Evolutionary conservation across 2,888 invertebrate genomes (phyloP).

Genomic region (Caradrina clavipalpis): DNA sequence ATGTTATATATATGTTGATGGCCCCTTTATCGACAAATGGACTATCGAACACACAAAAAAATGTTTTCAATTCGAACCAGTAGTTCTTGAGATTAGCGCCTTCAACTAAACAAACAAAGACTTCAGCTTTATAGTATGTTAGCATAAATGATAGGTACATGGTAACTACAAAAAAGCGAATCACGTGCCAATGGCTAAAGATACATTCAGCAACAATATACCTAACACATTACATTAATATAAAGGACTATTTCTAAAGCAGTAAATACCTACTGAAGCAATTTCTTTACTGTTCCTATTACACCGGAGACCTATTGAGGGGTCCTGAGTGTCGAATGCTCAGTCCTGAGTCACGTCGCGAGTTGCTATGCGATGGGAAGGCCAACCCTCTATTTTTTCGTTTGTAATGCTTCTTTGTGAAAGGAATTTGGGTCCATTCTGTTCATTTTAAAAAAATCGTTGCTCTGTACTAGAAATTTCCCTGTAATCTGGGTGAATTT

Average conservation of each 20-base stretch:
- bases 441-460: too few relatives aligned
- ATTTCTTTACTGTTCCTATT: not conserved
- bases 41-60: too few relatives aligned
- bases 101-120: too few relatives aligned
- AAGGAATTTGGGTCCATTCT: not conserved
- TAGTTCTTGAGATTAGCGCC: too few relatives aligned
- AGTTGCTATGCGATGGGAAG: constrained; percentile 26
- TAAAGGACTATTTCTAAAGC: constrained; percentile 6
- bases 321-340: constrained; percentile 16
- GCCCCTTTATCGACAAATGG: too few relatives aligned
- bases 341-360: constrained; percentile 57
- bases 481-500: too few relatives aligned
- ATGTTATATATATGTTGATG: too few relatives aligned
- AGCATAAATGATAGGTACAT: too few relatives aligned
- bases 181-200: not conserved
- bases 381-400: constrained; percentile 23
- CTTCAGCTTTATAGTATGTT: too few relatives aligned
- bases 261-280: not conserved
- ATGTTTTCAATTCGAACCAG: too few relatives aligned
- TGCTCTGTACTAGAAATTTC: too few relatives aligned
- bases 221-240: not conserved
- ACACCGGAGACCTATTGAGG: constrained; percentile 35
- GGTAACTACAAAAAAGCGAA: too few relatives aligned
- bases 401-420: constrained; percentile 1
- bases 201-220: not conserved